Base-by-base conservation (phyloP, 2,888 invertebrate species). In the Sesia bembeciformis region DNA sequence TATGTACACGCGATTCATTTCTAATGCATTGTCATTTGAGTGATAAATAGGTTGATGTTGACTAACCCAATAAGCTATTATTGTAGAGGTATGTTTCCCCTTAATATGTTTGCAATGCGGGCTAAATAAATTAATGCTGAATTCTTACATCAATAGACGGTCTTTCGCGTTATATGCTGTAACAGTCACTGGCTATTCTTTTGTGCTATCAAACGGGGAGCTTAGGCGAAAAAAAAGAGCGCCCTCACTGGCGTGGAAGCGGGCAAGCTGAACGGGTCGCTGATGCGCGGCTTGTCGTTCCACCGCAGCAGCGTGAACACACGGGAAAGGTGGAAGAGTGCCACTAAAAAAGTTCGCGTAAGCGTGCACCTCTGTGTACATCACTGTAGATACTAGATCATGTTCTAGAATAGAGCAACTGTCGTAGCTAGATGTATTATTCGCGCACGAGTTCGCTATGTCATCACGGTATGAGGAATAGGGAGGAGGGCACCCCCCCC, bases 331-430 rank as follows among this genome's bases (percentile, higher is more conserved):
- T 93, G 94, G 93, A 92, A 91, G 74, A 91, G 79, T 62, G 93
- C 93, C 79, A 93, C 94, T 76, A 93, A 93, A 73, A 94, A 93
- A 92, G 93, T 93, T 82, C 93, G 93, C 91, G 94, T 94, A 94
- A 93, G 94, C 39, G 39, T 40, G 8, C 40, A 40, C 40, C 52
- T 40, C 52, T 52, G 52, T 8, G 23, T 23, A 23, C 46, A 46
- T 8, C 8, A 46, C 23, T 46, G 46, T 46, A 46, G 46, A 46
- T 46, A 46, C 46, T 46, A 8, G 8, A 23, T 8, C 46, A 46
- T 5, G 4, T n/a, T 46, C 4, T 46, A 46, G 46, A 46, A 23
- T 23, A 23, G 23, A 23, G 23, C 23, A 23, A 23, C 23, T 23
- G 23, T 23, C 23, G 23, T 23, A 23, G 23, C 23, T 23, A 23